Base-by-base conservation (phyloP, 2,797 vertebrate species). In the Dipus sagitta region DNA sequence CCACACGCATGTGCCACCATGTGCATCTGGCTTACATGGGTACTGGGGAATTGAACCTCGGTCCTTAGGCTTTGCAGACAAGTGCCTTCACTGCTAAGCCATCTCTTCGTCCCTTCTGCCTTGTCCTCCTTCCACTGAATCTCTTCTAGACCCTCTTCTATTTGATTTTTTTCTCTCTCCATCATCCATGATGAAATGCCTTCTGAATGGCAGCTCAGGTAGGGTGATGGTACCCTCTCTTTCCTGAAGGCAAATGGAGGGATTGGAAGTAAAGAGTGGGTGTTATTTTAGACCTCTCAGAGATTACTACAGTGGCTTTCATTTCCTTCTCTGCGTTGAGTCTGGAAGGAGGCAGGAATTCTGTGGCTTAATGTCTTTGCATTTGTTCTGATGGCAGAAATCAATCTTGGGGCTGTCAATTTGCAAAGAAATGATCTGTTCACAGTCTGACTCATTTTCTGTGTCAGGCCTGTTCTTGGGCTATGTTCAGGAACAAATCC, bases 401-500 rank as follows among this genome's bases (percentile, higher is more conserved):
- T 96, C 92, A 92, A 4, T 96, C 62, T 89, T 82, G 52, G 54
- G 58, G 10, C 83, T 91, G 88, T 92, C 85, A 94, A 0, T 93
- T 65, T 77, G 85, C 34, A 86, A 71, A 93, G 81, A 96, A 94
- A 76, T 92, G 23, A 71, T 93, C 34, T 93, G 23, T 86, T 94
- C 65, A 42, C 24, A 76, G 14, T 89, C 88, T 97, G 93, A 95
- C 58, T 95, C 91, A 95, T 95, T 95, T 94, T 95, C 81, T 92
- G 64, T 95, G n/a, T 95, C 86, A 88, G 84, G 81, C 81, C 78
- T 96, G 84, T 97, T 96, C 88, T 94, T 93, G 80, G 94, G 81
- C 78, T 95, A 7, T 86, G 71, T 94, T 96, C 88, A 96, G 95
- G 95, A 94, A 92, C 90, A 93, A 91, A 91, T 92, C 58, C 88